Base-by-base conservation (phyloP, 2,888 invertebrate species). In the Andrena hattorfiana region DNA sequence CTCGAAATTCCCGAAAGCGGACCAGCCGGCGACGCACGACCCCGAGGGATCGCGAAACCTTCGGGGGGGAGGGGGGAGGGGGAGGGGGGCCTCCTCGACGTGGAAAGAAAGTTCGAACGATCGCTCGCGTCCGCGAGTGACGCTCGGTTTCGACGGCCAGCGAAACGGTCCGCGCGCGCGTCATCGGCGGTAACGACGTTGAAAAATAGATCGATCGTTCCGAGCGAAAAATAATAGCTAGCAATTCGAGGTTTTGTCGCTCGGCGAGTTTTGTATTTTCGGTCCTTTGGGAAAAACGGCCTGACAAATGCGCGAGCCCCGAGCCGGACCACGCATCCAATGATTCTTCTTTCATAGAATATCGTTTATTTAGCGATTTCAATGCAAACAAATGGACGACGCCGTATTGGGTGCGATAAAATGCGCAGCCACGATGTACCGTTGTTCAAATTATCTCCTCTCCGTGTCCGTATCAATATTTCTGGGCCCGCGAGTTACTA, bases 301-400 rank as follows among this genome's bases (percentile, higher is more conserved):
- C 74, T 74, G 81, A 81, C 69, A 80, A 81, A 81, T 60, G 81
- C 80, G 64, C 56, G 42, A 59, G 62, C 42, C 32, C 20, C 56
- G 30, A 8, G 8, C 51, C 28, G 10, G 49, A n/a, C 49, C 26
- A 48, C 13, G 66, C 71, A 10, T 35, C 32, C 69, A 32, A 82
- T 81, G 81, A 81, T 82, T 75, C 75, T 75, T 82, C 81, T 82
- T 82, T 82, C 81, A 75, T 71, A 68, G 67, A 71, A 75, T 71
- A 81, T 82, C 82, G 68, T 75, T 82, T 76, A 81, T 82, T 81
- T 81, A 75, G 62, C 75, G 75, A 16, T 28, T 13, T 28, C 54
- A 54, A 60, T 51, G 68, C 70, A 23, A 75, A 80, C 75, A 32
- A 72, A 69, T 51, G 80, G 68, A 63, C 81, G 73, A 26, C 23